These are phyloP conservation scores for Pelagia noctiluca DNA, from an alignment of 30 jellyfish, hydroid and myxozoan genomes.

Conservation along the genomic window DNA sequence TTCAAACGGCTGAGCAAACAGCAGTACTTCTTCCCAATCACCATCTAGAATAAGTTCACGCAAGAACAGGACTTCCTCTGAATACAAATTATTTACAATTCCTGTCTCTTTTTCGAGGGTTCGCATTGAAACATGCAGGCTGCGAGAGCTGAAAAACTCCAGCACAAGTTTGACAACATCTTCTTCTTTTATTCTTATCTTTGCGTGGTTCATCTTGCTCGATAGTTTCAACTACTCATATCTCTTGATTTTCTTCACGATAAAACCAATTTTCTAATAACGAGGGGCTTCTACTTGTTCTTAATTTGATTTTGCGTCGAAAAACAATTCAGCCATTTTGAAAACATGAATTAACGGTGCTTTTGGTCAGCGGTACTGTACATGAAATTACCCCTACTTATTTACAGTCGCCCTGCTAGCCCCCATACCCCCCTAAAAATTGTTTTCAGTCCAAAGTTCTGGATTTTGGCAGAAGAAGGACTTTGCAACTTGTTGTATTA, in stretches of 20 bases:
- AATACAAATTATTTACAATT: conserved; percentile 76
- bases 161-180: conserved; percentile 80
- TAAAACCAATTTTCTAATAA: not conserved
- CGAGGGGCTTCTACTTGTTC: too few relatives aligned
- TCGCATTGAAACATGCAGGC: conserved; percentile 83
- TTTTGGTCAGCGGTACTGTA: too few relatives aligned
- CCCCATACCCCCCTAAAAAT: too few relatives aligned
- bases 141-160: conserved; percentile 81
- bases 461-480: too few relatives aligned
- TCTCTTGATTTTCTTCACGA: not conserved
- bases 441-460: too few relatives aligned
- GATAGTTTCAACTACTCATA: not conserved
- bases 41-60: conserved; percentile 97
- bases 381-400: too few relatives aligned
- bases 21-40: conserved; percentile 90
- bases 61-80: conserved; percentile 87
- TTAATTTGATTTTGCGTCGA: too few relatives aligned
- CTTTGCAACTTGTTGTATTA: too few relatives aligned
- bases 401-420: too few relatives aligned
- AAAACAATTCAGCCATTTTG: too few relatives aligned
- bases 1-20: conserved; percentile 87
- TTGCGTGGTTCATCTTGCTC: conserved; percentile 64
- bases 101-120: conserved; percentile 93
- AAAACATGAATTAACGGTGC: too few relatives aligned
- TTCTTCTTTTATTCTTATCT: conserved; percentile 77